Conservation (phyloP, 2,113 vertebrate species). For the Trematocara nigrifrons region DNA sequence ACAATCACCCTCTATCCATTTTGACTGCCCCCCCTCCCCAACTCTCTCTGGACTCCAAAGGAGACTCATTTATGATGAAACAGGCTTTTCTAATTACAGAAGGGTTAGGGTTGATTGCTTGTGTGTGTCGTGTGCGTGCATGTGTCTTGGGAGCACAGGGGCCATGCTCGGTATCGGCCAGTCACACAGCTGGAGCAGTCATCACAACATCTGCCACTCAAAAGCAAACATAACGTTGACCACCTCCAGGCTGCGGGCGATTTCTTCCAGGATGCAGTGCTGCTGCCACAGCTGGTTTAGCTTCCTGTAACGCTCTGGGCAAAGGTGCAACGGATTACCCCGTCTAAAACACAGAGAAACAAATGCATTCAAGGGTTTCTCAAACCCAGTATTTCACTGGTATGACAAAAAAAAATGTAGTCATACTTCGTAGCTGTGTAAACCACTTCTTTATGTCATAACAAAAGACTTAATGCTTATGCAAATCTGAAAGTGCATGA, state of each 20-base stretch:
- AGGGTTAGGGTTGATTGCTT: not conserved
- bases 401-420: not conserved
- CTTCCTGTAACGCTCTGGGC: constrained; percentile 88
- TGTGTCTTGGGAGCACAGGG: not conserved
- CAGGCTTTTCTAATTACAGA: not conserved
- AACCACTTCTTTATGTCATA: not conserved
- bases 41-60: not conserved
- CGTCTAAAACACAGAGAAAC: constrained; percentile 40
- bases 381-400: not conserved
- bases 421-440: not conserved
- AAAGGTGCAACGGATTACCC: constrained; percentile 89
- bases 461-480: not conserved
- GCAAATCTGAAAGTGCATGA: not conserved
- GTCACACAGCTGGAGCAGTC: not conserved
- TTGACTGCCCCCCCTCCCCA: not conserved
- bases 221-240: constrained; percentile 90
- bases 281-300: constrained; percentile 93
- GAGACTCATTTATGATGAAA: not conserved
- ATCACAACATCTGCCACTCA: constrained; percentile 94
- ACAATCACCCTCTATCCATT: not conserved
- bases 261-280: constrained; percentile 96
- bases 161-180: not conserved
- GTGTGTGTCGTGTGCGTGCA: not conserved
- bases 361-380: not conserved
- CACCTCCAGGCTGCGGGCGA: constrained; percentile 90